Evolutionary conservation across 2,888 invertebrate species (phyloP).

Genomic region (Rhyacophila evoluta): DNA sequence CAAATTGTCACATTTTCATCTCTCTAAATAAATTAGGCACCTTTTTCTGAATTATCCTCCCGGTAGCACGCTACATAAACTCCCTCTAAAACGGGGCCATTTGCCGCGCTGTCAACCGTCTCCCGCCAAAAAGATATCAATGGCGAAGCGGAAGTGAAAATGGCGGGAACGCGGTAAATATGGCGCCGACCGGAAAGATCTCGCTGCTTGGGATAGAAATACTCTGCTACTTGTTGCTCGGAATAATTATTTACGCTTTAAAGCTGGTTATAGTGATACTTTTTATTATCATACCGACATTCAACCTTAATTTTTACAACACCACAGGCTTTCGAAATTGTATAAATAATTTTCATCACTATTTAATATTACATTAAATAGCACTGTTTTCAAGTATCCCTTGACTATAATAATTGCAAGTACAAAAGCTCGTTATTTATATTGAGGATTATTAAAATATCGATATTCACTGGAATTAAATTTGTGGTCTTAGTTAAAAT

Average conservation of each 20-base stretch:
- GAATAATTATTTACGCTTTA: neutral
- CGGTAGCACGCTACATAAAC: neutral
- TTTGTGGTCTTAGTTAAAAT: too few species aligned
- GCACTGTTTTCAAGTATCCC: too few species aligned
- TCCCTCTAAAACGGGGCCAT: conserved; percentile 1
- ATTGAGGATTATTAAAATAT: too few species aligned
- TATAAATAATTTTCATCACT: too few species aligned
- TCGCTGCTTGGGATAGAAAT: neutral
- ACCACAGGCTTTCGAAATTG: too few species aligned
- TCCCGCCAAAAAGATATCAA: conserved; percentile 13
- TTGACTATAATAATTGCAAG: too few species aligned
- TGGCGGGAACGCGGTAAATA: conserved; percentile 19
- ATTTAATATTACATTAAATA: too few species aligned
- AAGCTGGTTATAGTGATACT: neutral
- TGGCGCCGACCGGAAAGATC: conserved; percentile 13
- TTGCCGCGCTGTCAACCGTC: conserved; percentile 20
- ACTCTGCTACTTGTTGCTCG: conserved; percentile 3
- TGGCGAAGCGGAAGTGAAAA: neutral
- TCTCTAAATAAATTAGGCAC: neutral
- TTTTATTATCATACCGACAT: too few species aligned
- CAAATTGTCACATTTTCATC: neutral
- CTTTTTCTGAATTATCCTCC: neutral
- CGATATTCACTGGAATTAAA: too few species aligned
- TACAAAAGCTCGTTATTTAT: too few species aligned
- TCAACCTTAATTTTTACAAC: too few species aligned